These are phyloP conservation scores for Pterocles burchelli DNA, from an alignment of 2,113 vertebrate genomes.

Conservation along the genomic window DNA sequence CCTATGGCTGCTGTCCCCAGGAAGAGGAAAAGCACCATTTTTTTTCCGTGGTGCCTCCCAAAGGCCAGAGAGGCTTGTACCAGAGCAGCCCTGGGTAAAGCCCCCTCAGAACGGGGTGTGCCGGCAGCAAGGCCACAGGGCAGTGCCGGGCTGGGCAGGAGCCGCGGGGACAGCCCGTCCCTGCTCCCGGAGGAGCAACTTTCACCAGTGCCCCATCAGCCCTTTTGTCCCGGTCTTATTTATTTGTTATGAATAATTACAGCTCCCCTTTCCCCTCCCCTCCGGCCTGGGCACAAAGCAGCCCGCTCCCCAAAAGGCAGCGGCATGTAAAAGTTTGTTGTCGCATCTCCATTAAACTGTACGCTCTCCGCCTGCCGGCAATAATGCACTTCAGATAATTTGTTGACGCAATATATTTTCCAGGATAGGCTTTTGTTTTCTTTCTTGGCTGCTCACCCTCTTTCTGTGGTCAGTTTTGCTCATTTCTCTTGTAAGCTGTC, in stretches of 20 bases:
- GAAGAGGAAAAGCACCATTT: not conserved
- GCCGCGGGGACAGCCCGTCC: fast-evolving
- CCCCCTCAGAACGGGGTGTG: fast-evolving
- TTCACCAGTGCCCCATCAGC: fast-evolving
- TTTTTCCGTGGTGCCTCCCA: not conserved
- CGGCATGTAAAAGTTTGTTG: not conserved
- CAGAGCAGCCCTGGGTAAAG: not conserved
- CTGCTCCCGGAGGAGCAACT: fast-evolving
- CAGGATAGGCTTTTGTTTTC: constrained; percentile 79
- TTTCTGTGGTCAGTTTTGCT: constrained; percentile 74
- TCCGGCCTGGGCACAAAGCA: not conserved
- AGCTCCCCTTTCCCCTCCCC: not conserved
- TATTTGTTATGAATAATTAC: not conserved
- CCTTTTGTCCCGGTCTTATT: not conserved
- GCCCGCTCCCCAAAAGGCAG: not conserved
- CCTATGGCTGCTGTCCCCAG: not conserved
- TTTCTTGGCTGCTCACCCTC: constrained; percentile 60
- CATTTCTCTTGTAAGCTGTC: constrained; percentile 86
- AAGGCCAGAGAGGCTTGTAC: not conserved
- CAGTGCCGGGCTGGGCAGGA: fast-evolving
- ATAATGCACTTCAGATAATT: constrained; percentile 36
- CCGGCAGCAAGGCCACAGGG: fast-evolving
- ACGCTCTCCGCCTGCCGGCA: not conserved
- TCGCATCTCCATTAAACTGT: constrained; percentile 48
- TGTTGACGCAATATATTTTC: constrained; percentile 70